Conservation (phyloP, 2,113 vertebrate genomes). For the Perca schrenkii region DNA sequence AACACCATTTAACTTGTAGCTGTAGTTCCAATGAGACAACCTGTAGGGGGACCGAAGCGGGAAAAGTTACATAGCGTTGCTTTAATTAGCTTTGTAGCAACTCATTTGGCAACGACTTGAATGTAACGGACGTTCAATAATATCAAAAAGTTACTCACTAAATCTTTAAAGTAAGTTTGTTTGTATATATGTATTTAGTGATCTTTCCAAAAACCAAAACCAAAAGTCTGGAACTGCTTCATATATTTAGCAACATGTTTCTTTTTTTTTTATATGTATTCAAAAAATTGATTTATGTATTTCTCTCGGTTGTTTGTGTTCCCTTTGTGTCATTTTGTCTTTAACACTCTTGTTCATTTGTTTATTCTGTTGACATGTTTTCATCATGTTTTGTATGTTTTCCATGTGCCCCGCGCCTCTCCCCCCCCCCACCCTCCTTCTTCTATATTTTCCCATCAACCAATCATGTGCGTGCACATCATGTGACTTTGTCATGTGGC, state of each 20-base stretch:
- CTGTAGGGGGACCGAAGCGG: too few species aligned
- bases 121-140: too few species aligned
- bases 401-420: constrained; percentile 84
- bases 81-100: too few species aligned
- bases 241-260: constrained; percentile 60
- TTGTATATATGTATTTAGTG: neutral
- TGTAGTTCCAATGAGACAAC: too few species aligned
- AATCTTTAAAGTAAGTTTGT: neutral
- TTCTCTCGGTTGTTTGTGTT: constrained; percentile 65
- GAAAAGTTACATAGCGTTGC: too few species aligned
- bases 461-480: constrained; percentile 99
- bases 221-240: constrained; percentile 39
- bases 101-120: too few species aligned
- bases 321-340: constrained; percentile 84
- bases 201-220: constrained; percentile 34
- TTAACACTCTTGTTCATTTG: constrained; percentile 89
- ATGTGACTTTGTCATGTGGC: constrained; percentile 99
- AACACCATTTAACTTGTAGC: too few species aligned
- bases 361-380: constrained; percentile 91
- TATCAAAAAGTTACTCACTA: too few species aligned
- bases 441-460: constrained; percentile 94
- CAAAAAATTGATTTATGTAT: constrained; percentile 37
- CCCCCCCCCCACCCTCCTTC: constrained; percentile 56
- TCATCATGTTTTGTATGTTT: constrained; percentile 97
- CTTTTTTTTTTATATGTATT: constrained; percentile 51